Base-by-base conservation (phyloP, 2,888 invertebrate species). In the Herminia tarsipennalis region DNA sequence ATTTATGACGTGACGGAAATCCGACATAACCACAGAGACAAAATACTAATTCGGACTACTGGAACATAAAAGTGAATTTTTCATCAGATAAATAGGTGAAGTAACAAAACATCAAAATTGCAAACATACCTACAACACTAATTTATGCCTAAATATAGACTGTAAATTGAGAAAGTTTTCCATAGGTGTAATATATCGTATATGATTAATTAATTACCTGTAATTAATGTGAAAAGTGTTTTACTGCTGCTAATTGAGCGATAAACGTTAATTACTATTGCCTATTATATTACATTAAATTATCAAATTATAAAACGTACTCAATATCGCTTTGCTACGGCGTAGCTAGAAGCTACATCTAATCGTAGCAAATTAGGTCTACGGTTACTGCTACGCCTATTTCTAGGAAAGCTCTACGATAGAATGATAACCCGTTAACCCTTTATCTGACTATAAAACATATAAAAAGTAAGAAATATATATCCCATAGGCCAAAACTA, bases 131-230 rank as follows among this genome's bases (percentile, higher is more conserved):
- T 24, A 24, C 14, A 24, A 43, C 40, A 28, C 37, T 60, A 56
- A 54, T 52, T 9, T 18, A 14, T 33, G 17, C 20, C n/a, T n/a
- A 24, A 9, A 24, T 12, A 49, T 43, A 46, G 51, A 50, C 47
- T 30, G 41, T 65, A 60, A 67, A 70, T 66, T 66, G 54, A 53
- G 52, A 64, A 70, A 73, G 56, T 70, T 70, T 12, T 20, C 35
- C 53, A 33, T 42, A 33, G 33, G 44, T 50, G 39, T 50, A 54
- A 59, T 49, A 65, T 53, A 59, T 42, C 62, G 53, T 38, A 40
- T 34, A 36, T 45, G 41, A 54, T 66, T 57, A 60, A 66, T 66
- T 65, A 64, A 56, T 62, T 54, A 51, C 41, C 40, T 40, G 27
- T 56, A 59, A 70, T 67, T 61, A 56, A 60, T 50, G 35, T 41